These are phyloP conservation scores for Catalaphyllia jardinei DNA, from an alignment of 64 coral and sea anemone species.

Conservation along the genomic window DNA sequence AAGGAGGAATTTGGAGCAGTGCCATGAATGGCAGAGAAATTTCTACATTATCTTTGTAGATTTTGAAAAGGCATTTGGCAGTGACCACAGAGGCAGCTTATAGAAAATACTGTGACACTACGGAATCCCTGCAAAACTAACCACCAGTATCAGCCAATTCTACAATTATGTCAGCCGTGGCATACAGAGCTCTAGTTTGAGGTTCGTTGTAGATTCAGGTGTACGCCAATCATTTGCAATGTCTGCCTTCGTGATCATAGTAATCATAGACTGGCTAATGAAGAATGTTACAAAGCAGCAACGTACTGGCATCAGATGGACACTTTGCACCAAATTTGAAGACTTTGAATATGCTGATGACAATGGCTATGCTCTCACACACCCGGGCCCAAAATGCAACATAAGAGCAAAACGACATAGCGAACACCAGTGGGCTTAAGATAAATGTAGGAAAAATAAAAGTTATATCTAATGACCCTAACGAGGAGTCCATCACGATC, in stretches of 20 bases:
- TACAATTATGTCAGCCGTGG: background rate
- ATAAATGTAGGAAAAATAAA: background rate
- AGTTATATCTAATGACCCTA: background rate
- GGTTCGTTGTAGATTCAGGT: slow-evolving; percentile 12
- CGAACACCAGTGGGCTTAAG: background rate
- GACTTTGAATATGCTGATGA: slow-evolving; percentile 24
- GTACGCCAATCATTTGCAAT: background rate
- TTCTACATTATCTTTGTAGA: slow-evolving; percentile 44
- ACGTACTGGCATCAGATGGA: background rate
- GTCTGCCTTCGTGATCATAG: slow-evolving; percentile 3
- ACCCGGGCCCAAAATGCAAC: background rate
- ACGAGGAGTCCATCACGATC: background rate
- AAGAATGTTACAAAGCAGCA: background rate
- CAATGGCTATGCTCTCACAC: slow-evolving; percentile 10
- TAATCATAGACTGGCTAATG: background rate
- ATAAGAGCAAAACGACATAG: background rate
- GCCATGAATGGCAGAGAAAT: slow-evolving; percentile 11
- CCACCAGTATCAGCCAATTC: slow-evolving; percentile 33
- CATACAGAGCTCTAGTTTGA: slow-evolving; percentile 1
- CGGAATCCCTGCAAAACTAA: slow-evolving; percentile 33
- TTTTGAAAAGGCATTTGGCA: slow-evolving; percentile 41
- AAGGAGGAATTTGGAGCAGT: slow-evolving; percentile 27
- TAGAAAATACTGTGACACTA: background rate
- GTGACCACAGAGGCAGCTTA: slow-evolving; percentile 9
- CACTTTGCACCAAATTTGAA: background rate